Evolutionary conservation across 1,140 invertebrate genomes (phyloP).

Genomic region (Bombus sylvicola): DNA sequence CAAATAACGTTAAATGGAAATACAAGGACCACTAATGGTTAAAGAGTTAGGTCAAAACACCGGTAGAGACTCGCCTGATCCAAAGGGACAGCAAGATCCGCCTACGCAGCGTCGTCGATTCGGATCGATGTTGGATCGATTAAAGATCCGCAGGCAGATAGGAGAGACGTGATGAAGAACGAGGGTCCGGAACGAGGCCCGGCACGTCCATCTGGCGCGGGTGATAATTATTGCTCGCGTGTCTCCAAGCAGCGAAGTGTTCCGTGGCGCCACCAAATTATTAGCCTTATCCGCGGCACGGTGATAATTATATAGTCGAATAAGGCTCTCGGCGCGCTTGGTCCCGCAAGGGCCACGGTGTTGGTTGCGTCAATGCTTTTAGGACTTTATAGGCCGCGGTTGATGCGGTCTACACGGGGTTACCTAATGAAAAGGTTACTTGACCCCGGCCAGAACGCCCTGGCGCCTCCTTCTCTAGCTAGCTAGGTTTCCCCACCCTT

Average conservation of each 20-base stretch:
- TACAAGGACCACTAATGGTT: no score
- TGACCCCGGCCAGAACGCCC: constrained; percentile 81
- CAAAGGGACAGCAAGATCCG: constrained; percentile 24
- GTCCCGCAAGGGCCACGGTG: constrained; percentile 64
- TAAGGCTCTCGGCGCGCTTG: constrained; percentile 24
- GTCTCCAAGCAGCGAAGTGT: constrained; percentile 66
- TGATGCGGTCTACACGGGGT: constrained; percentile 71
- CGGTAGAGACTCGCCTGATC: neutral
- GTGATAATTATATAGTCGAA: constrained; percentile 74
- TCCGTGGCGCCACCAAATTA: constrained; percentile 79
- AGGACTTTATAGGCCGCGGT: constrained; percentile 75
- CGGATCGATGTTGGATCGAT: constrained; percentile 48
- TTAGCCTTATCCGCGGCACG: constrained; percentile 74
- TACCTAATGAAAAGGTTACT: constrained; percentile 83
- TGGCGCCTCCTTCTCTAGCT: constrained; percentile 77
- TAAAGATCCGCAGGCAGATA: constrained; percentile 56
- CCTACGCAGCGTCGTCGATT: constrained; percentile 22
- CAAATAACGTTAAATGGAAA: neutral
- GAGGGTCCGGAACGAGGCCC: constrained; percentile 48
- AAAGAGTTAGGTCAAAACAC: neutral
- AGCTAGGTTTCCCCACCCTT: neutral
- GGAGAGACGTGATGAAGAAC: constrained; percentile 58
- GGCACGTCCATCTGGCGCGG: constrained; percentile 58
- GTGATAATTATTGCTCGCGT: constrained; percentile 70
- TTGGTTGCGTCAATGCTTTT: constrained; percentile 78